Evolutionary conservation across 1,140 invertebrate species (phyloP).

Genomic region (Cataglyphis hispanica): DNA sequence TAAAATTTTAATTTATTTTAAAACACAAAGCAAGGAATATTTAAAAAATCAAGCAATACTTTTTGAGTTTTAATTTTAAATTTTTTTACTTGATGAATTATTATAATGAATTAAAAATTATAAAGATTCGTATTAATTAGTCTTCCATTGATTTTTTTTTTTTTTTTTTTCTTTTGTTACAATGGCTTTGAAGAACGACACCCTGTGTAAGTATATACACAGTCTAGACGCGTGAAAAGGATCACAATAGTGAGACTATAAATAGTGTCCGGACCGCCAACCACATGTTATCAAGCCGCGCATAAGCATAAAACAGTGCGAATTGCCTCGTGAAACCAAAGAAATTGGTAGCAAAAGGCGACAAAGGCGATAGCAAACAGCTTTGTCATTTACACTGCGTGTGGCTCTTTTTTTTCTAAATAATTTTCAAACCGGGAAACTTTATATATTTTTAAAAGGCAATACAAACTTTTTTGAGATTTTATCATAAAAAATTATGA

Average conservation of each 20-base stretch:
- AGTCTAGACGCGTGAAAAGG: constrained; percentile 26
- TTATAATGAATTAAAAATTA: not conserved
- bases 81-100: not conserved
- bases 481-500: not conserved
- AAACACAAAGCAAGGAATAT: no score
- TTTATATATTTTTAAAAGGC: not conserved
- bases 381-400: not conserved
- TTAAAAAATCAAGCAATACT: no score
- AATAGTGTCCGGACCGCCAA: constrained; percentile 49
- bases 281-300: constrained; percentile 68
- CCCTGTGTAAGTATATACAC: not conserved
- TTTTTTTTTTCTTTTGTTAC: not conserved
- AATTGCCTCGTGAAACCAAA: constrained; percentile 41
- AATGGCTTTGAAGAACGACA: not conserved
- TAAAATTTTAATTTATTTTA: no score
- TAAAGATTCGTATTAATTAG: not conserved
- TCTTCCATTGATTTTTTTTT: not conserved
- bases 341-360: constrained; percentile 39
- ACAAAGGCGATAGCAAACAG: not conserved
- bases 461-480: not conserved
- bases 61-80: not conserved
- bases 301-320: constrained; percentile 55
- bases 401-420: not conserved
- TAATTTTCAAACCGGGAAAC: not conserved
- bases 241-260: constrained; percentile 46